Percentiles rank a stretch among this genome's conserved stretches.
phyloP scores from a whole-genome alignment of 2,888 invertebrate species.

The Pachymerium ferrugineum region DNA sequence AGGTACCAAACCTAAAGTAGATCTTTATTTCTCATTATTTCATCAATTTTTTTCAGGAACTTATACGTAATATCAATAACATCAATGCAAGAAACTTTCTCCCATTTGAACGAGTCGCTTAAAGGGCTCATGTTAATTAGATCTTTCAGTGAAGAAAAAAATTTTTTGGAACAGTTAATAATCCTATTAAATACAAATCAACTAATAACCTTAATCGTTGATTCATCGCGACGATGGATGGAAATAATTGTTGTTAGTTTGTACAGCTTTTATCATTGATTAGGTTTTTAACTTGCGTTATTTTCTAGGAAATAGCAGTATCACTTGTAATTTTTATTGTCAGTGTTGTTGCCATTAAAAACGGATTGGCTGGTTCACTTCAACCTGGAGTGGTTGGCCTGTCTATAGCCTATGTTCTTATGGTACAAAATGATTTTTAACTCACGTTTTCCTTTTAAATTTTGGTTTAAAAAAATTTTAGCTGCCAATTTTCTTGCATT shows the following conservation, averaged over 20 bases:
- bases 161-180: background rate
- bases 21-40: background rate
- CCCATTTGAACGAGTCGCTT: background rate
- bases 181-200: background rate
- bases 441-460: background rate
- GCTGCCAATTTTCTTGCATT: background rate
- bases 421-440: background rate
- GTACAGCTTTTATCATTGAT: background rate
- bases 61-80: background rate
- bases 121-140: background rate
- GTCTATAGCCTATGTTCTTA: background rate
- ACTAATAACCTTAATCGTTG: background rate
- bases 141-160: background rate
- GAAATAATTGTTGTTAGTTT: background rate
- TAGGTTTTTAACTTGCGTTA: background rate
- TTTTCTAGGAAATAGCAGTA: background rate
- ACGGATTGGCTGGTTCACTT: background rate
- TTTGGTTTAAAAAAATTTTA: background rate
- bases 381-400: background rate
- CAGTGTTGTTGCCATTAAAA: background rate
- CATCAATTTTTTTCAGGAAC: background rate
- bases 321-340: background rate
- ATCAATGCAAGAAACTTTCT: background rate
- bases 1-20: background rate
- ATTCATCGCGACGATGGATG: background rate